These are phyloP conservation scores for Aulostomus chinensis DNA, from an alignment of 2,797 vertebrate genomes.

Conservation along the genomic window DNA sequence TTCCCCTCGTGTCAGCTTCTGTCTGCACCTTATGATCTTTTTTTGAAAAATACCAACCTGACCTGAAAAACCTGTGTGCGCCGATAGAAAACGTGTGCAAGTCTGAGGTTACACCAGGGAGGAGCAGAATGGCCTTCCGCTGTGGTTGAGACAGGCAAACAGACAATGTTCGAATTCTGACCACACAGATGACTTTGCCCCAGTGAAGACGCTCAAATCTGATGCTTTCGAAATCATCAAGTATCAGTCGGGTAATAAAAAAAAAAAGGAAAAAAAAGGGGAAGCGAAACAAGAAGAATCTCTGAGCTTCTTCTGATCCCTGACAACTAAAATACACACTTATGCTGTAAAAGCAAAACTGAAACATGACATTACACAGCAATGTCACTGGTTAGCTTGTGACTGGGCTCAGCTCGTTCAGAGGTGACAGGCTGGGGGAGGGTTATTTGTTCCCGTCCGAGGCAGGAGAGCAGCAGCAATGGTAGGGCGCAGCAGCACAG, in stretches of 20 bases:
- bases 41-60: slow-evolving; percentile 45
- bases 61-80: slow-evolving; percentile 69
- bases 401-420: no score
- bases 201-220: slow-evolving; percentile 7
- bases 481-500: no score
- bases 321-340: not conserved
- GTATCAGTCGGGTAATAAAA: not conserved
- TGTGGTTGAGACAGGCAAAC: not conserved
- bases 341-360: slow-evolving; percentile 43
- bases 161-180: slow-evolving; percentile 2
- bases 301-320: not conserved
- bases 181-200: not conserved
- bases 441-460: no score
- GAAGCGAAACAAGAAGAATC: slow-evolving; percentile 46
- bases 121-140: slow-evolving; percentile 23
- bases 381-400: no score
- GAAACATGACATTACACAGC: slow-evolving; percentile 12
- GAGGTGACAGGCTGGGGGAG: no score
- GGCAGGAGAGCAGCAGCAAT: no score
- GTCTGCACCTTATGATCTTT: slow-evolving; percentile 56
- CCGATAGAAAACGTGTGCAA: slow-evolving; percentile 1
- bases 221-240: slow-evolving; percentile 29
- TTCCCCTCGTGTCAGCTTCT: not conserved
- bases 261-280: slow-evolving; percentile 19
- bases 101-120: slow-evolving; percentile 57